Evolutionary conservation across 2,113 vertebrate genomes (phyloP), one percentile per base, ranked within the genome.

Genomic region (Podarcis cretensis): DNA sequence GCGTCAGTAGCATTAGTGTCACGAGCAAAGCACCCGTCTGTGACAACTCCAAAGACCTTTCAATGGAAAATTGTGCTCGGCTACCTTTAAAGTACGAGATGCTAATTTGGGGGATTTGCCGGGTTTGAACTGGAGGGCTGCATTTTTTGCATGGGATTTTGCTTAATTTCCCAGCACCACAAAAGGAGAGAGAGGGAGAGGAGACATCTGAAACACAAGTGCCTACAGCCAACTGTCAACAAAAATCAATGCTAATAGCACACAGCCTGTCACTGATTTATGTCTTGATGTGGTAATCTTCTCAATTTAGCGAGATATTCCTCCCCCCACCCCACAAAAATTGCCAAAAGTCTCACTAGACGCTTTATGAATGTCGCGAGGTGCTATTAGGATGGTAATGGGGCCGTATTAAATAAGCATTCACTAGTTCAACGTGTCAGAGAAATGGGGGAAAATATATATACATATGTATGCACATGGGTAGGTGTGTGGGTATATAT

Each of bases 21-120:
- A 98, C 96, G 96, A 98, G 97, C 97, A 97, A 97, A 97, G 97
- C 96, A 97, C 97, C 98, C 98, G 98, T 99, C 99, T 98, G 97
- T 98, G 97, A 98, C 97, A 98, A 97, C 96, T 94, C 95, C 95
- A 97, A 95, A 57, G 97, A 98, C 98, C 98, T 98, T 98, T 99
- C 98, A 98, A 96, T 96, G 96, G 97, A 96, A 99, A 98, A 99
- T 98, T 98, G 98, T 97, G 97, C 96, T 94, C 95, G 95, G 97
- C 98, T 98, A 98, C 98, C 98, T 98, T 99, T 98, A 98, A 98
- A 97, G 97, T 97, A 98, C 96, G 97, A 98, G 98, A 99, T 98
- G 98, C 98, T 98, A 99, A 99, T 99, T 98, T 98, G 96, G 23
- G 30, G 96, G 96, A 97, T 98, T 98, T 97, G 94, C 95, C 96